Percentiles rank a stretch among this genome's conserved stretches.
Conservation (phyloP, 1,140 invertebrate species). For the Agrypnia vestita region DNA sequence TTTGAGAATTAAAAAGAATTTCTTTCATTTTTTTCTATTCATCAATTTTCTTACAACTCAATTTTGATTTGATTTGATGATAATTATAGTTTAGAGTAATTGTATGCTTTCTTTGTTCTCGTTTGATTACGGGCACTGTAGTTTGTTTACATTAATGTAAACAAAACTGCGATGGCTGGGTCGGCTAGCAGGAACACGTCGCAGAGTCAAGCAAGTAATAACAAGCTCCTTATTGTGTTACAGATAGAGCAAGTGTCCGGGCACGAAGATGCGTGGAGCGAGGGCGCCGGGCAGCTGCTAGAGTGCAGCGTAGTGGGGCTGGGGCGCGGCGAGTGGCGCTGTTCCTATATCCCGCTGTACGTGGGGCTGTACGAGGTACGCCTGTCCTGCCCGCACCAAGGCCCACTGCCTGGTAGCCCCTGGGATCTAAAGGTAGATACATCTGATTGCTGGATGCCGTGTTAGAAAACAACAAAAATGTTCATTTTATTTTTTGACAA, state of each 20-base stretch:
- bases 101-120: too few species aligned
- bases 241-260: constrained; percentile 71
- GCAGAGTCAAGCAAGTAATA: not conserved
- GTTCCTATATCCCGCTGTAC: constrained; percentile 74
- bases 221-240: not conserved
- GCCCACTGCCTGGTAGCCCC: constrained; percentile 75
- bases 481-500: not conserved
- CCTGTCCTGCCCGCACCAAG: constrained; percentile 72
- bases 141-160: too few species aligned
- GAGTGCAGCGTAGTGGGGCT: constrained; percentile 66
- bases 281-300: constrained; percentile 66
- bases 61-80: not conserved
- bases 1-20: too few species aligned
- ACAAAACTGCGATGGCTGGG: too few species aligned
- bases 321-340: constrained; percentile 72
- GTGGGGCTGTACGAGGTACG: constrained; percentile 76
- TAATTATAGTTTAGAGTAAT: too few species aligned
- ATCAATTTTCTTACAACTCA: not conserved
- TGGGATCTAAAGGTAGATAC: constrained; percentile 71
- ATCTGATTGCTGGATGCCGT: not conserved
- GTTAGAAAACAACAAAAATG: not conserved
- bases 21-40: too few species aligned
- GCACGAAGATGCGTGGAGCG: constrained; percentile 63
- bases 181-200: too few species aligned
- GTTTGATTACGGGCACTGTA: too few species aligned